Percentiles rank a stretch among this genome's conserved stretches.
Conservation (phyloP, 2,113 vertebrate genomes). For the Dipodomys stephensi region DNA sequence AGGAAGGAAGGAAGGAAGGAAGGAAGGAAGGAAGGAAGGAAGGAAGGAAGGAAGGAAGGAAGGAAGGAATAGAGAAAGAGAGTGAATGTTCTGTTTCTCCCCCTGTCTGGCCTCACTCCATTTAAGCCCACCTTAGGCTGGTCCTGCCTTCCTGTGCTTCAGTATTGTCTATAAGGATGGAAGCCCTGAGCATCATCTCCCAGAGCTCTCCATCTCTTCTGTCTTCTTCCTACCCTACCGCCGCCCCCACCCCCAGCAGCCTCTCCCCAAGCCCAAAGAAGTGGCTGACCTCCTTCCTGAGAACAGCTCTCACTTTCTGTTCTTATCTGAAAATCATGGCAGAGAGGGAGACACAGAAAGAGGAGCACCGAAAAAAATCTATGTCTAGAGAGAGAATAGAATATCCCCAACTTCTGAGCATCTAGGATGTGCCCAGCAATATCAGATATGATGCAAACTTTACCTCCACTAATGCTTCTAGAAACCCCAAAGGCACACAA, state of each 20-base stretch:
- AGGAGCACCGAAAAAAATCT: not conserved
- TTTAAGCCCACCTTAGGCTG: not conserved
- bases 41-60: too few species aligned
- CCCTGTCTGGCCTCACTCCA: rapidly evolving
- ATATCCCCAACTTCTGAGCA: not conserved
- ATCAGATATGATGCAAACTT: rapidly evolving
- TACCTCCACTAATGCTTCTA: not conserved
- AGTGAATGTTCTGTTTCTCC: not conserved
- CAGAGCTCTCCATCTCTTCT: not conserved
- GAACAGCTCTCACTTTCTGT: not conserved
- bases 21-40: too few species aligned
- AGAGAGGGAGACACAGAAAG: not conserved
- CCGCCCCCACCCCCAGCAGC: not conserved
- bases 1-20: too few species aligned
- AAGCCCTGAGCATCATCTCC: not conserved
- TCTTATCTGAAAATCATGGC: not conserved
- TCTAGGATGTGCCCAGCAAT: rapidly evolving
- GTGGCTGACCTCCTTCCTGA: not conserved
- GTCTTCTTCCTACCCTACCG: not conserved
- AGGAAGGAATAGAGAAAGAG: not conserved
- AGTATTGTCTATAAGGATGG: not conserved
- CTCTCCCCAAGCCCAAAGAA: not conserved
- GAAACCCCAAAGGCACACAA: not conserved
- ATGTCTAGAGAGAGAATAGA: not conserved
- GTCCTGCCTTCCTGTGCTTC: not conserved